Evolutionary conservation across 1,140 invertebrate species (phyloP).

Genomic region (Diabrotica undecimpunctata): DNA sequence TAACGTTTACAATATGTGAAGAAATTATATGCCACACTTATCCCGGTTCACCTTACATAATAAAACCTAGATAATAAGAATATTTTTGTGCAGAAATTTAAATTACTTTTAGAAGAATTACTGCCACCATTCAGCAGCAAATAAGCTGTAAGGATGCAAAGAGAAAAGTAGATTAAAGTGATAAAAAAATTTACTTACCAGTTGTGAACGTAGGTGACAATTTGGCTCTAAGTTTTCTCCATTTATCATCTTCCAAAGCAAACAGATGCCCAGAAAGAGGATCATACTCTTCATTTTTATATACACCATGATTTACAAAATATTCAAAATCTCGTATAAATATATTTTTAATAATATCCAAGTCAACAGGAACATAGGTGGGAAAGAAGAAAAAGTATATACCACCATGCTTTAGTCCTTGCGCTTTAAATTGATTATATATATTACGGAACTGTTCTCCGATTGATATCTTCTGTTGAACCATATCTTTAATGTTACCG

Average conservation of each 20-base stretch:
- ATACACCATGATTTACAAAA: conserved; percentile 49
- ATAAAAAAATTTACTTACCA: conserved; percentile 37
- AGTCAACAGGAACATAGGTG: conserved; percentile 45
- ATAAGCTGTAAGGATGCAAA: too few relatives aligned
- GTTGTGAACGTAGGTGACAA: conserved; percentile 53
- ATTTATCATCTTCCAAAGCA: conserved; percentile 45
- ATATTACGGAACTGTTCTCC: conserved; percentile 21
- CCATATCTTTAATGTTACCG: conserved; percentile 16
- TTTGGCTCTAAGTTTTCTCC: conserved; percentile 49
- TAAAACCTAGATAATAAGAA: too few relatives aligned
- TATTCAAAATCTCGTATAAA: conserved; percentile 49
- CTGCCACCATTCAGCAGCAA: too few relatives aligned
- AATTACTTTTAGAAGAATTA: too few relatives aligned
- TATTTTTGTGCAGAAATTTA: too few relatives aligned
- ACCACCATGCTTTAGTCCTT: conserved; percentile 22
- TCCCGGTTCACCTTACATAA: too few relatives aligned
- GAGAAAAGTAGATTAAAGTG: too few relatives aligned
- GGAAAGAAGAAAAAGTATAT: conserved; percentile 25
- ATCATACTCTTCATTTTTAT: conserved; percentile 47
- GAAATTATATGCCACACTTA: too few relatives aligned
- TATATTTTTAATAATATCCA: conserved; percentile 49
- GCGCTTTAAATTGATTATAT: conserved; percentile 42
- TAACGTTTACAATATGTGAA: too few relatives aligned
- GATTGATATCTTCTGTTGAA: neutral
- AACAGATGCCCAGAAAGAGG: conserved; percentile 51